Conservation (phyloP, 2,888 invertebrate genomes). For the Ischnus inquisitorius region DNA sequence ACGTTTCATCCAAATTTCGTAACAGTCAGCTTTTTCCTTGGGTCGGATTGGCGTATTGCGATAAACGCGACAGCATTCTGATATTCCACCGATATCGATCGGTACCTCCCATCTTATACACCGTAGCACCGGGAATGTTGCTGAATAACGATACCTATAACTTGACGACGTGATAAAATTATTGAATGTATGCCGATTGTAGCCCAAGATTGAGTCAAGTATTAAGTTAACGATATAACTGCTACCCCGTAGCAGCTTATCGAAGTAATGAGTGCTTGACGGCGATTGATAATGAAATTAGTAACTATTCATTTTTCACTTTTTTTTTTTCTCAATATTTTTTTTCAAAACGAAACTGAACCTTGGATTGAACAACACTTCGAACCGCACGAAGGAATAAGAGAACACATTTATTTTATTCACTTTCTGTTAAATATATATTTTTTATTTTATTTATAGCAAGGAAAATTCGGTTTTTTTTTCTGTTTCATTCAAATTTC, state of each 20-base stretch:
- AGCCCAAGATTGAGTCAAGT: constrained; percentile 44
- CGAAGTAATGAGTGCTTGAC: constrained; percentile 66
- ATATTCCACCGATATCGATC: background rate
- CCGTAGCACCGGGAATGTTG: constrained; percentile 77
- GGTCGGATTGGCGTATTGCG: background rate
- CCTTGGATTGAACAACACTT: no score
- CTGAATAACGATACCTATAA: constrained; percentile 80
- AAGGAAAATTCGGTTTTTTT: no score
- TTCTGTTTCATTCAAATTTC: no score
- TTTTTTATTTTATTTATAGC: no score
- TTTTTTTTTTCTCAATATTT: no score
- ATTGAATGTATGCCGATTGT: constrained; percentile 66
- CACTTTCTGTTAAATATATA: no score
- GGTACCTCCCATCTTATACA: constrained; percentile 75
- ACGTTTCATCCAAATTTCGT: constrained; percentile 22
- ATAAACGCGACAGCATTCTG: constrained; percentile 3
- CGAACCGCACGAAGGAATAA: no score
- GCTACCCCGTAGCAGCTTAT: constrained; percentile 28
- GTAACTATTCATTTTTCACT: no score
- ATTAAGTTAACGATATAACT: constrained; percentile 48
- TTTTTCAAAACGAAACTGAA: no score
- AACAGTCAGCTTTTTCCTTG: background rate
- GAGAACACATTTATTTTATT: no score
- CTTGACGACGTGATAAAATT: constrained; percentile 72
- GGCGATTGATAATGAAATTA: constrained; percentile 71